phyloP scores from a whole-genome alignment of 1,140 invertebrate genomes.

The Scaptomyza hsui region DNA sequence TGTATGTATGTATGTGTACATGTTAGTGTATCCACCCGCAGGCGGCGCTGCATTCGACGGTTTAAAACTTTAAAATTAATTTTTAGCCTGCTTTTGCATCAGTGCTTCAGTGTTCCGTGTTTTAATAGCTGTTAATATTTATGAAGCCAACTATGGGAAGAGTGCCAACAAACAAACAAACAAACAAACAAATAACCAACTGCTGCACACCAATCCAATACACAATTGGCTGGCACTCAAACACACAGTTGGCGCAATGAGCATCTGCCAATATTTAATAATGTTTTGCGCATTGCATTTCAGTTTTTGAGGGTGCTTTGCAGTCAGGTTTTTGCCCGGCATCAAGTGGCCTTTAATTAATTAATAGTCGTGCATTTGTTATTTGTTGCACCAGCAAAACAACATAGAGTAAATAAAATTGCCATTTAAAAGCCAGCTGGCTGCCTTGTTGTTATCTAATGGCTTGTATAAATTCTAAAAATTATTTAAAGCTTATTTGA shows the following conservation, averaged over 20 bases:
- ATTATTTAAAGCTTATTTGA: too few relatives aligned
- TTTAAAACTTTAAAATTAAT: conserved; percentile 77
- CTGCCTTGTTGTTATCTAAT: too few relatives aligned
- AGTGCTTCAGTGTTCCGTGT: conserved; percentile 33
- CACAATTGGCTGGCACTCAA: conserved; percentile 38
- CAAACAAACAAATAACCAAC: conserved; percentile 40
- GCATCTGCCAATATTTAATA: conserved; percentile 68
- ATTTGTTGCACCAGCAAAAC: conserved; percentile 13
- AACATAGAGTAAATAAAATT: neutral
- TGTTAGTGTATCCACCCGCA: conserved; percentile 39
- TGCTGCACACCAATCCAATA: neutral
- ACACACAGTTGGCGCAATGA: conserved; percentile 20
- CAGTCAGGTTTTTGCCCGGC: conserved; percentile 17
- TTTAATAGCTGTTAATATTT: conserved; percentile 80
- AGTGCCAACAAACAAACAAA: conserved; percentile 58
- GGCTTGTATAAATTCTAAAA: too few relatives aligned
- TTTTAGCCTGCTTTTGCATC: conserved; percentile 36
- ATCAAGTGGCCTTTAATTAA: conserved; percentile 64
- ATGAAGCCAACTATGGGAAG: conserved; percentile 57
- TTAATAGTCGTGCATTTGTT: conserved; percentile 41
- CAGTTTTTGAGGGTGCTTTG: conserved; percentile 18
- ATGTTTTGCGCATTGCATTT: conserved; percentile 40
- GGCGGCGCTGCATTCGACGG: conserved; percentile 54
- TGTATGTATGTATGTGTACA: conserved; percentile 1
- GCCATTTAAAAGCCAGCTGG: neutral